phyloP scores from a whole-genome alignment of 1,140 invertebrate genomes.

The Panagrolaimus sp. region DNA sequence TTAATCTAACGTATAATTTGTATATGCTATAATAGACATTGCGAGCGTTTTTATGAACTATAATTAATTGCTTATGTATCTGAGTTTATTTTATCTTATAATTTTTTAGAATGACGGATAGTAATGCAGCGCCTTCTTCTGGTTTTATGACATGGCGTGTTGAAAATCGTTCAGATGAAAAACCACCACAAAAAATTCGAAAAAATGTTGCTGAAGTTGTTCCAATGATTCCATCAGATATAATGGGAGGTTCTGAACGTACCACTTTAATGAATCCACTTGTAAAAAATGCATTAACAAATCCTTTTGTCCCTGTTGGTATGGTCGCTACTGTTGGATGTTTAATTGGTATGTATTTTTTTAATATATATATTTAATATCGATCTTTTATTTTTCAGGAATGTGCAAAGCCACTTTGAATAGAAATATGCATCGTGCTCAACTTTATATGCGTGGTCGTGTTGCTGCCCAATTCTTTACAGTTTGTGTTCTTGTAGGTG shows the following conservation, averaged over 20 bases:
- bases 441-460: slow-evolving; percentile 45
- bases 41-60: too few relatives aligned
- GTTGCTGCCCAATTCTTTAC: slow-evolving; percentile 39
- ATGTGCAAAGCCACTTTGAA: slow-evolving; percentile 42
- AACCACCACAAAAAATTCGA: background rate
- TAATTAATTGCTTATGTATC: too few relatives aligned
- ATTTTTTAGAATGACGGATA: too few relatives aligned
- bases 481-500: slow-evolving; percentile 41
- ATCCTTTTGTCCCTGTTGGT: slow-evolving; percentile 44
- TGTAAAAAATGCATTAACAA: slow-evolving; percentile 33
- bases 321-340: slow-evolving; percentile 47
- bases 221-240: slow-evolving; percentile 14
- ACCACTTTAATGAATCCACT: slow-evolving; percentile 7
- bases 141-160: slow-evolving; percentile 4
- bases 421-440: slow-evolving; percentile 33
- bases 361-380: slow-evolving; percentile 3
- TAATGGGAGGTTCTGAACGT: background rate
- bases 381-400: slow-evolving; percentile 32
- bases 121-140: too few relatives aligned
- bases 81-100: too few relatives aligned
- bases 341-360: slow-evolving; percentile 39
- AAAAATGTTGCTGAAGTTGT: background rate
- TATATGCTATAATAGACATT: too few relatives aligned
- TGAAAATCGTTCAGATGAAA: background rate
- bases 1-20: too few relatives aligned